phyloP scores from a whole-genome alignment of 1,140 invertebrate genomes.

The Tetraneura akinire region DNA sequence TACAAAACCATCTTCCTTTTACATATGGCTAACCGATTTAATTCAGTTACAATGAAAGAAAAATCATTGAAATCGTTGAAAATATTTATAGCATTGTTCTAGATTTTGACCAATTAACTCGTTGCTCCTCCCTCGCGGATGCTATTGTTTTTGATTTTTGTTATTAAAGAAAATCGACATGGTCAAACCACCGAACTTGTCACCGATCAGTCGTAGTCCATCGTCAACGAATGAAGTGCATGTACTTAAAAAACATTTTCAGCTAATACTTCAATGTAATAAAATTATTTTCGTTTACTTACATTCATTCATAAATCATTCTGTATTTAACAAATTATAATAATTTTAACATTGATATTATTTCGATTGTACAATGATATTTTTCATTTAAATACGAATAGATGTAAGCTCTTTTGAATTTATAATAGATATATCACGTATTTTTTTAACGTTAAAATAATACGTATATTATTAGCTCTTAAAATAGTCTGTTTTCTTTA shows the following conservation, averaged over 20 bases:
- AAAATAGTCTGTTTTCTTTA: no score
- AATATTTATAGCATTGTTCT: slow-evolving; percentile 39
- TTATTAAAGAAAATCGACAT: slow-evolving; percentile 15
- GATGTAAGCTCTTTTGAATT: neutral
- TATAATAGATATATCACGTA: no score
- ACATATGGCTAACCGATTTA: slow-evolving; percentile 33
- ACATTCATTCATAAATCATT: neutral
- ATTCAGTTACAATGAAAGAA: slow-evolving; percentile 33
- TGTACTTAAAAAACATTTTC: neutral
- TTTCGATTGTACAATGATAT: neutral
- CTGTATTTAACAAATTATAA: neutral
- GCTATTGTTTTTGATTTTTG: slow-evolving; percentile 21
- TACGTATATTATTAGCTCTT: neutral
- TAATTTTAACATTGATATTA: neutral
- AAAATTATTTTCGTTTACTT: neutral
- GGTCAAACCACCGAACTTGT: slow-evolving; percentile 11
- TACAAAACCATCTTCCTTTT: neutral
- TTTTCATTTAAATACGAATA: neutral
- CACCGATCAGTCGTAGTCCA: slow-evolving; percentile 7
- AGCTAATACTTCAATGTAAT: neutral
- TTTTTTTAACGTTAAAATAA: no score
- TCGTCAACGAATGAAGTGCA: slow-evolving; percentile 1
- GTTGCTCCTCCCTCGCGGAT: neutral
- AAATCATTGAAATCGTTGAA: neutral
- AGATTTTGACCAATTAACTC: slow-evolving; percentile 33